Evolutionary conservation across 2,888 invertebrate genomes (phyloP).

Genomic region (Tenodera sinensis): DNA sequence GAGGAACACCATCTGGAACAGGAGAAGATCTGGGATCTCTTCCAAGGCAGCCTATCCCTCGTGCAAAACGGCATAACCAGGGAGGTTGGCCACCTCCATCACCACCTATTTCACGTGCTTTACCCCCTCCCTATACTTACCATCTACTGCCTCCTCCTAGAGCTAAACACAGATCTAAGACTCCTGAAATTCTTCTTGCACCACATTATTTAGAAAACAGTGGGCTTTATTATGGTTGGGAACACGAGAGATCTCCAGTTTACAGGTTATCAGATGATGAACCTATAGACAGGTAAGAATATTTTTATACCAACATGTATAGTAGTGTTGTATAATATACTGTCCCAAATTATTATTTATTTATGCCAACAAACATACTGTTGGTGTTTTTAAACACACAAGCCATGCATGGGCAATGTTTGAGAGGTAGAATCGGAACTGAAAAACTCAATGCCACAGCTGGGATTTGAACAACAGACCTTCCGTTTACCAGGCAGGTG

Average conservation of each 20-base stretch:
- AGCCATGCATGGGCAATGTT: too few species aligned
- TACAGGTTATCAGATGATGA: slow-evolving; percentile 36
- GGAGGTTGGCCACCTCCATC: slow-evolving; percentile 48
- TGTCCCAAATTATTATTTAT: too few species aligned
- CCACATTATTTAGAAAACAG: slow-evolving; percentile 64
- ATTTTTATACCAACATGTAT: neutral
- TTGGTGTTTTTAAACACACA: too few species aligned
- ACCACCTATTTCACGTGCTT: slow-evolving; percentile 36
- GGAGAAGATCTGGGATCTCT: slow-evolving; percentile 33
- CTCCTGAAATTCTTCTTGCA: slow-evolving; percentile 74
- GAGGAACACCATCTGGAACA: slow-evolving; percentile 18
- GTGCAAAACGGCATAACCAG: slow-evolving; percentile 63
- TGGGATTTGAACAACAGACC: too few species aligned
- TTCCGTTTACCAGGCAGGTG: too few species aligned
- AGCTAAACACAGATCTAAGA: slow-evolving; percentile 61
- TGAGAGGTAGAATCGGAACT: too few species aligned
- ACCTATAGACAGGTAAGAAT: slow-evolving; percentile 37
- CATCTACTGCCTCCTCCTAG: slow-evolving; percentile 52
- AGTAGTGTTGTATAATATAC: too few species aligned
- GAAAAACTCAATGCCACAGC: too few species aligned
- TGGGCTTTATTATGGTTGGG: slow-evolving; percentile 51
- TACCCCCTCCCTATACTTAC: slow-evolving; percentile 37
- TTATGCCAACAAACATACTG: too few species aligned
- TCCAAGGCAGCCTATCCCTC: slow-evolving; percentile 64
- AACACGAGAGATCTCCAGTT: slow-evolving; percentile 40